Percentiles rank a stretch among this genome's conserved stretches.
phyloP scores from a whole-genome alignment of 2,797 vertebrate genomes.

The Siniperca undulata region DNA sequence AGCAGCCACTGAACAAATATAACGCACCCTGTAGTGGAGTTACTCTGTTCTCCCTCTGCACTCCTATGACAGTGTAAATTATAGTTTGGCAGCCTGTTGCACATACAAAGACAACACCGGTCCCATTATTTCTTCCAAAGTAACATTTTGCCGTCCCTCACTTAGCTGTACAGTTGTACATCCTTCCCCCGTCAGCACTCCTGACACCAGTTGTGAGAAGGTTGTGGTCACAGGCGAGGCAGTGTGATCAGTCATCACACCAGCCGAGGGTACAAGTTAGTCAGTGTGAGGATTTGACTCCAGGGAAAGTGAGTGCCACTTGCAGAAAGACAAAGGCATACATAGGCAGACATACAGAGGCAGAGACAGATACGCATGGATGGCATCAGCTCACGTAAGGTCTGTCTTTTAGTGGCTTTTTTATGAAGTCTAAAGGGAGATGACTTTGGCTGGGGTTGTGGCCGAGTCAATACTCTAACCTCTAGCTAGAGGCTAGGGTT shows the following conservation, averaged over 20 bases:
- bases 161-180: conserved; percentile 46
- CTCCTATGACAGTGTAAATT: conserved; percentile 52
- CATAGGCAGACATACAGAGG: conserved; percentile 22
- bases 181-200: conserved; percentile 40
- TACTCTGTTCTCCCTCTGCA: conserved; percentile 23
- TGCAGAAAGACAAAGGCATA: conserved; percentile 49
- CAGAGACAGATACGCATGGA: conserved; percentile 10
- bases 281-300: conserved; percentile 48
- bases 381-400: conserved; percentile 41
- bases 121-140: conserved; percentile 43
- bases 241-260: conserved; percentile 52
- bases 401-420: conserved; percentile 63
- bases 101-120: conserved; percentile 43
- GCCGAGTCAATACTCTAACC: conserved; percentile 64
- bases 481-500: conserved; percentile 57
- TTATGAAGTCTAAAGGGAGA: conserved; percentile 72
- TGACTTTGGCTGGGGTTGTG: conserved; percentile 56
- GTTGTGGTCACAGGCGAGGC: conserved; percentile 56
- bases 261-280: conserved; percentile 41
- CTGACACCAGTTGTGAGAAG: conserved; percentile 55
- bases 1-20: conserved; percentile 55
- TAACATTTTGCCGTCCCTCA: conserved; percentile 41
- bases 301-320: conserved; percentile 40
- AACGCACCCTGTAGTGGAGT: conserved; percentile 38
- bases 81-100: conserved; percentile 56